A percentile compares a stretch with the other conserved stretches of the same genome.
Conservation (phyloP, 2,797 vertebrate genomes). For the Taenioides sp. region DNA sequence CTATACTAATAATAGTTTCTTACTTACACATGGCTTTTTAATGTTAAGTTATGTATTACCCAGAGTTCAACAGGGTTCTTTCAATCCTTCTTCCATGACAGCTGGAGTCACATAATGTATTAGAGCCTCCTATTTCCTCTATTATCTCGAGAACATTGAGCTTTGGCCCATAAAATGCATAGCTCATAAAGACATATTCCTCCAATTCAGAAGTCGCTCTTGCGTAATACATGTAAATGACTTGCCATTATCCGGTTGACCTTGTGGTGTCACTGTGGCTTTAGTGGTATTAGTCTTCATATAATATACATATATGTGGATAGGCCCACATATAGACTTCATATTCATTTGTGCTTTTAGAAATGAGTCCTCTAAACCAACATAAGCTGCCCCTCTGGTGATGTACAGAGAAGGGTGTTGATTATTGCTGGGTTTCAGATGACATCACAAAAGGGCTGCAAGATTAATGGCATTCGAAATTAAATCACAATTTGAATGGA, state of each 20-base stretch:
- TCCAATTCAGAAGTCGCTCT: constrained; percentile 18
- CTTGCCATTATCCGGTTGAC: constrained; percentile 32
- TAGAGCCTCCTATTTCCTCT: constrained; percentile 19
- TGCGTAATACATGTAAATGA: constrained; percentile 35
- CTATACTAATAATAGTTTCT: background rate
- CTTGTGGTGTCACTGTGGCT: constrained; percentile 15
- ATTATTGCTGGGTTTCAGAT: too few relatives aligned
- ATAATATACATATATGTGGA: background rate
- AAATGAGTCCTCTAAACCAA: background rate
- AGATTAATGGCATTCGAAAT: too few relatives aligned
- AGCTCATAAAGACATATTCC: constrained; percentile 28
- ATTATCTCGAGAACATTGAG: constrained; percentile 25
- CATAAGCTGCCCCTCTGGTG: too few relatives aligned
- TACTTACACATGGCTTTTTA: background rate
- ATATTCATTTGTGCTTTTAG: constrained; percentile 1
- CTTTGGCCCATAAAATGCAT: constrained; percentile 16
- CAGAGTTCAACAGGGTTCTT: background rate
- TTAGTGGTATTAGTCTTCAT: constrained; percentile 7
- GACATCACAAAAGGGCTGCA: too few relatives aligned
- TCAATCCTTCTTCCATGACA: constrained; percentile 1
- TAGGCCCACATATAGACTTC: background rate
- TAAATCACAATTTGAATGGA: too few relatives aligned
- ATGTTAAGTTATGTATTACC: background rate
- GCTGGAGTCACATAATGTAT: constrained; percentile 11
- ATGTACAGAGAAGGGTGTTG: too few relatives aligned